Conservation (phyloP, 2,113 vertebrate genomes). For the Talpa occidentalis region DNA sequence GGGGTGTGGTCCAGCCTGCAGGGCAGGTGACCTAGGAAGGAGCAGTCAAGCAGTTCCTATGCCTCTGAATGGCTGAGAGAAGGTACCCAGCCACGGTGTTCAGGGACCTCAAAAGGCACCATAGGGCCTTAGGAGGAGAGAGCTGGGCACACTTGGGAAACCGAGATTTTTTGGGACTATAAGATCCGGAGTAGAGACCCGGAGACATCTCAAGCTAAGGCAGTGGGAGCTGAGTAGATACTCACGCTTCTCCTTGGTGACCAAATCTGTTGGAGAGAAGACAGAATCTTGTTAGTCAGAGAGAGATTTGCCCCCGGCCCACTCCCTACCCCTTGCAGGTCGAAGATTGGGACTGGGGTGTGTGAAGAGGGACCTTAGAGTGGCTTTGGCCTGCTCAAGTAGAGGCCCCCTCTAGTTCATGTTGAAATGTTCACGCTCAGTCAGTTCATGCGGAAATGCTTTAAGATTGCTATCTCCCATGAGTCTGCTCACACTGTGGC, state of each 20-base stretch:
- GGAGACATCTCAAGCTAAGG: not conserved
- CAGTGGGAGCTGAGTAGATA: not conserved
- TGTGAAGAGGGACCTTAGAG: not conserved
- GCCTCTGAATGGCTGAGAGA: not conserved
- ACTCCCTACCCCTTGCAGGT: not conserved
- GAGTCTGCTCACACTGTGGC: not conserved
- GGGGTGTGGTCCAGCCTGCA: fast-evolving
- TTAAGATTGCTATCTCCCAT: too few species aligned
- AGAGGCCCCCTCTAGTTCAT: not conserved
- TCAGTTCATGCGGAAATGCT: not conserved
- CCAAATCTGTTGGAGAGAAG: constrained; percentile 23
- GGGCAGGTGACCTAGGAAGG: not conserved
- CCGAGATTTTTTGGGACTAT: not conserved
- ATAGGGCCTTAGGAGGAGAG: not conserved
- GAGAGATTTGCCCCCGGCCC: not conserved
- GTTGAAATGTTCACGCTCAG: not conserved
- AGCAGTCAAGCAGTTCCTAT: not conserved
- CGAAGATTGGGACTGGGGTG: not conserved
- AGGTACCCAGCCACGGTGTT: not conserved
- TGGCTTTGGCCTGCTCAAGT: not conserved
- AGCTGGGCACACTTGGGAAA: not conserved
- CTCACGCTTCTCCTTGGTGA: constrained; percentile 30
- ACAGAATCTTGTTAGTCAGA: constrained; percentile 40
- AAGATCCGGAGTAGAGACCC: not conserved
- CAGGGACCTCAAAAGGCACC: not conserved